Conservation (phyloP, 2,797 vertebrate species). For the Cynodonichthys magdalenae region DNA sequence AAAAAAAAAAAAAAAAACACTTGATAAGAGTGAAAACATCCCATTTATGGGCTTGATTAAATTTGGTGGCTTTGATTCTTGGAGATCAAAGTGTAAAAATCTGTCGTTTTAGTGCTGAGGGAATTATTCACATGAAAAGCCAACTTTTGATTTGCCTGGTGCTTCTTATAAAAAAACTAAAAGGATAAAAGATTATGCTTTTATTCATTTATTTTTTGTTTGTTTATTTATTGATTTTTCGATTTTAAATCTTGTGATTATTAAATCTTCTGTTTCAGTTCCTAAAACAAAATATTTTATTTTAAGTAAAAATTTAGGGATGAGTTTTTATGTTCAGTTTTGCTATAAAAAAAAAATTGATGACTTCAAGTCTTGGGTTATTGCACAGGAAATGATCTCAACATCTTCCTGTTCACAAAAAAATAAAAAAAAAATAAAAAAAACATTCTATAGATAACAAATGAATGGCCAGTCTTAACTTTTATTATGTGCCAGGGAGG, state of each 20-base stretch:
- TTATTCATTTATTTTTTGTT: no score
- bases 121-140: neutral
- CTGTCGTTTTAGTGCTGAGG: neutral
- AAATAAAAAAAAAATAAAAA: constrained; percentile 13
- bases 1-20: neutral
- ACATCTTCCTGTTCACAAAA: constrained; percentile 28
- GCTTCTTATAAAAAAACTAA: neutral
- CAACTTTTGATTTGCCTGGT: constrained; percentile 1
- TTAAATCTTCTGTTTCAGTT: neutral
- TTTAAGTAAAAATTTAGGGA: constrained; percentile 4
- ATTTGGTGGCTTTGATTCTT: neutral
- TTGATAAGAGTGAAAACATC: neutral
- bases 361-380: no score
- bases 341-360: no score
- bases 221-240: no score
- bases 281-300: neutral
- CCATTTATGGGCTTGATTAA: neutral
- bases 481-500: constrained; percentile 70
- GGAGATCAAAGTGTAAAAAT: neutral
- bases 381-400: constrained; percentile 26
- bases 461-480: constrained; percentile 58
- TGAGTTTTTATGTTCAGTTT: neutral
- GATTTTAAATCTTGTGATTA: constrained; percentile 1
- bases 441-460: constrained; percentile 47
- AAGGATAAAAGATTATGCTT: neutral